Conservation (phyloP, 2,888 invertebrate species). For the Silvanus unidentatus region DNA sequence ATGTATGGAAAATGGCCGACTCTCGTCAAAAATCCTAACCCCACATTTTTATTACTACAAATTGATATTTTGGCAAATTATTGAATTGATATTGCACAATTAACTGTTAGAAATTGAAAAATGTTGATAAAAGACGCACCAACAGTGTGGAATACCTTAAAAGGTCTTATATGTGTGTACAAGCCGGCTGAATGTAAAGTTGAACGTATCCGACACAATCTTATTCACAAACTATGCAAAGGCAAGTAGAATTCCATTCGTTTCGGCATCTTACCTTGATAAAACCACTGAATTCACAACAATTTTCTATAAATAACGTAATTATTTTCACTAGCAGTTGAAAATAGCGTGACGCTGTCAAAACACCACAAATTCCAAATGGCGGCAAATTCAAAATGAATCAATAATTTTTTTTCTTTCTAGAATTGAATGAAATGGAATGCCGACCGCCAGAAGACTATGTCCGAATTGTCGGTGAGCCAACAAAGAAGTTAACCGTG, state of each 20-base stretch:
- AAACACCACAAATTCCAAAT: neutral
- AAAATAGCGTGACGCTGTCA: neutral
- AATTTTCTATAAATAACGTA: no score
- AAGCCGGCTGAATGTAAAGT: constrained; percentile 64
- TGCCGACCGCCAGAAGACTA: constrained; percentile 55
- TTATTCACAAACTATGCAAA: constrained; percentile 60
- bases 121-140: constrained; percentile 45
- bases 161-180: constrained; percentile 72
- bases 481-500: constrained; percentile 54
- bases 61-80: no score
- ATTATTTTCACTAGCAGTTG: no score
- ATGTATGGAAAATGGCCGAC: no score
- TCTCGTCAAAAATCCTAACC: no score
- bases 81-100: no score
- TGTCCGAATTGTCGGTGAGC: constrained; percentile 60
- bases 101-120: neutral
- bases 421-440: constrained; percentile 68
- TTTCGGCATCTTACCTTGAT: neutral
- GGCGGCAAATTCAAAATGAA: constrained; percentile 6
- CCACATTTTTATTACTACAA: no score
- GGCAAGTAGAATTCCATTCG: constrained; percentile 55
- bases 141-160: constrained; percentile 59
- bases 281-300: no score
- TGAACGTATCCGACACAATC: constrained; percentile 50
- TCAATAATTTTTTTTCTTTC: constrained; percentile 6